Evolutionary conservation across 2,888 invertebrate species (phyloP).

Genomic region (Myathropa florea): DNA sequence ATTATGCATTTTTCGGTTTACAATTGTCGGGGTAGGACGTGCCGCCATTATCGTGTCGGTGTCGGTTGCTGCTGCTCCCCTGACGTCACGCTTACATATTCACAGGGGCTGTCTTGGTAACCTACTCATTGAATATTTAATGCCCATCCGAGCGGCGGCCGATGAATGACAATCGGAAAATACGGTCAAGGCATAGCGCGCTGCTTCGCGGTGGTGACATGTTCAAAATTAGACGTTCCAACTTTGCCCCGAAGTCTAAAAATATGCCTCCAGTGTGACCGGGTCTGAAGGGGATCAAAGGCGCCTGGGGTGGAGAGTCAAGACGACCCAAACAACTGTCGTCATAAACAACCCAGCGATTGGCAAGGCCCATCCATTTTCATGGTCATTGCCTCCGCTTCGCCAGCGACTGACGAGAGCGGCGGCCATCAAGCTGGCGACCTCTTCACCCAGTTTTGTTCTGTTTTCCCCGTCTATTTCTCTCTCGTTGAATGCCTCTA

Average conservation of each 20-base stretch:
- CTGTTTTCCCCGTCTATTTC: background rate
- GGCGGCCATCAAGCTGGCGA: slow-evolving; percentile 26
- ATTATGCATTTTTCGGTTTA: slow-evolving; percentile 65
- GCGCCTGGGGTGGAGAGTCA: background rate
- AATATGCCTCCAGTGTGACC: background rate
- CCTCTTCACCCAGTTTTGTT: slow-evolving; percentile 62
- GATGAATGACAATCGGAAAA: slow-evolving; percentile 48
- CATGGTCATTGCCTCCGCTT: background rate
- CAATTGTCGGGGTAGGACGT: slow-evolving; percentile 37
- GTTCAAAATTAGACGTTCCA: background rate
- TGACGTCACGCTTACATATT: slow-evolving; percentile 41
- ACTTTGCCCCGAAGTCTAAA: background rate
- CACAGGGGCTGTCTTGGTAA: slow-evolving; percentile 35
- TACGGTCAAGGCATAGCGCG: slow-evolving; percentile 40
- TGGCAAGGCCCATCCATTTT: background rate
- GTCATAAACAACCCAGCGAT: background rate
- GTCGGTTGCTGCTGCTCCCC: background rate
- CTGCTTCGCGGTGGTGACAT: background rate
- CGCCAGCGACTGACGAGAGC: background rate
- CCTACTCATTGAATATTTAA: slow-evolving; percentile 65
- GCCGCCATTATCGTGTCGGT: background rate
- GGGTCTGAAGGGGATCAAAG: background rate
- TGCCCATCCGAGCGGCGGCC: background rate
- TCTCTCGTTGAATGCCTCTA: background rate
- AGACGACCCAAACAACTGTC: background rate